Base-by-base conservation (phyloP, 2,113 vertebrate genomes). In the Epinephelus cyanopodus region DNA sequence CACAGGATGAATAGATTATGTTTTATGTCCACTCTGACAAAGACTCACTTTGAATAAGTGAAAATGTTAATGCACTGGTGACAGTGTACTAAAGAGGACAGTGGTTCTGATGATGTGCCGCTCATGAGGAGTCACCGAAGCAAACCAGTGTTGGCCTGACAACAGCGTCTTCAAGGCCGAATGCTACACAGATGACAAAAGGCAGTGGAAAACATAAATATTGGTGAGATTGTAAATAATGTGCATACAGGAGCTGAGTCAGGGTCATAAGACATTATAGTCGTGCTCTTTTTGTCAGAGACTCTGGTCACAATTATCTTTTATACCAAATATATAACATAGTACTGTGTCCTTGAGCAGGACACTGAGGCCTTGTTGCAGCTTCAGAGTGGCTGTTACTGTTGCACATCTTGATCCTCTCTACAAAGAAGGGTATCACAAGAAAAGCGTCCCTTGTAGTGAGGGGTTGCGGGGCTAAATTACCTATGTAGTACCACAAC, bases 21-120 rank as follows among this genome's bases (percentile, higher is more conserved):
- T 47, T 88, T 83, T 54, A 77, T 2, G 17, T 76, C 68, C n/a
- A 3, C 33, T 9, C 65, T 77, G 50, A 74, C 45, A 82, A 67
- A 0, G 4, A 19, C 29, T 74, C 29, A 65, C 58, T 60, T 54
- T 63, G 18, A 72, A 81, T 25, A 27, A 45, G 14, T 48, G 21
- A 18, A n/a, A 50, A 77, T 50, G 19, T 54, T 19, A 74, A 56
- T 61, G 27, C 21, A 48, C 6, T 65, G 45, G 23, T 66, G 74
- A 76, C 21, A 73, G 15, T 19, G 27, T 17, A n/a, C 58, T 27
- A n/a, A 58, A 15, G 50, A 67, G 37, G 23, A 61, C 70, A 15
- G 11, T 1, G 47, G 15, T 8, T 27, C 12, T 25, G 18, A 19
- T 4, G 15, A 52, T 48, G 9, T 5, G 13, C 4, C 27, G 23